Conservation (phyloP, 1,140 invertebrate genomes). For the Episyrphus balteatus region DNA sequence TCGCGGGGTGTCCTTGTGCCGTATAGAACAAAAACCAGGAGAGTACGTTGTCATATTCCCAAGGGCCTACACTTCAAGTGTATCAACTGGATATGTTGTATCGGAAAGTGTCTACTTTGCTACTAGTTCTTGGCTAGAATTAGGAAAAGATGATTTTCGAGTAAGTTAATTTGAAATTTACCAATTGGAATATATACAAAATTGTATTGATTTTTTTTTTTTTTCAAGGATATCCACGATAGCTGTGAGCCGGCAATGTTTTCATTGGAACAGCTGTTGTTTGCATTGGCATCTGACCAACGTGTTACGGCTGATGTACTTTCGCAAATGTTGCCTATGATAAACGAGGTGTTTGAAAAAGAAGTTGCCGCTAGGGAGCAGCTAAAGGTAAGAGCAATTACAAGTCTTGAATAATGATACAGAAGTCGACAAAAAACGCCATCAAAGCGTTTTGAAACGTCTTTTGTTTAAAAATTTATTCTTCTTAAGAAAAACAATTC, state of each 20-base stretch:
- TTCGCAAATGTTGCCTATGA: slow-evolving; percentile 42
- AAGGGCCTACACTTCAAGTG: slow-evolving; percentile 76
- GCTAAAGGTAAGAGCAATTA: slow-evolving; percentile 21
- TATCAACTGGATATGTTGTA: slow-evolving; percentile 81
- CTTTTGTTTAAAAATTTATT: no score
- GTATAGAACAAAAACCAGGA: slow-evolving; percentile 74
- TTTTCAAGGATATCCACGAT: slow-evolving; percentile 59
- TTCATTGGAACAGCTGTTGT: slow-evolving; percentile 72
- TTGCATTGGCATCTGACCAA: slow-evolving; percentile 63
- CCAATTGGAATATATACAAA: neutral
- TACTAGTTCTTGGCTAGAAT: slow-evolving; percentile 66
- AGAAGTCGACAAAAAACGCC: no score
- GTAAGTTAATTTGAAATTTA: slow-evolving; percentile 38
- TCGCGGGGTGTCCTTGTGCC: slow-evolving; percentile 64
- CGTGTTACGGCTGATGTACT: slow-evolving; percentile 55
- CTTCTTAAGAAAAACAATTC: no score
- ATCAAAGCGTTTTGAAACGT: no score
- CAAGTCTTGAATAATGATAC: neutral
- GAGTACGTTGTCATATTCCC: slow-evolving; percentile 89
- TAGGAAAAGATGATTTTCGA: slow-evolving; percentile 60
- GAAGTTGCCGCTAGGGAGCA: slow-evolving; percentile 35
- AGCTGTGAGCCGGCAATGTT: slow-evolving; percentile 87
- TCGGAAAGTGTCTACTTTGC: slow-evolving; percentile 93
- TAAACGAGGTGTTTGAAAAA: slow-evolving; percentile 40
- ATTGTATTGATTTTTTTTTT: neutral